These are phyloP conservation scores for Numenius phaeopus DNA, from an alignment of 2,797 vertebrate genomes.

Conservation along the genomic window DNA sequence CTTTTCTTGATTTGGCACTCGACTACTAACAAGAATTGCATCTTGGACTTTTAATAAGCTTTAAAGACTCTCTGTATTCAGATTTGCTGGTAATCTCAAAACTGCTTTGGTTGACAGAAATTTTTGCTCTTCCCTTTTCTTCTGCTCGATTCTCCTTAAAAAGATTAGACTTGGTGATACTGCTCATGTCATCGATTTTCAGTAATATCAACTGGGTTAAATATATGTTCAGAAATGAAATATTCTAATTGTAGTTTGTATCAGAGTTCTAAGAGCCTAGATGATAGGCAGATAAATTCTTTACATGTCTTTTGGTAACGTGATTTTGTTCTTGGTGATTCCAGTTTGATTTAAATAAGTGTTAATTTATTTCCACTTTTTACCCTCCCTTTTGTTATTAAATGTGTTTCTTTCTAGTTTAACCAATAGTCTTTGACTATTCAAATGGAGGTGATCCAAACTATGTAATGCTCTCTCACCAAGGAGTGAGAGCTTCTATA, in stretches of 20 bases:
- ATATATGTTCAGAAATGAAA: background rate
- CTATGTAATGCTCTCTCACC: background rate
- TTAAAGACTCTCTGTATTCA: background rate
- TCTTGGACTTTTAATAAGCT: background rate
- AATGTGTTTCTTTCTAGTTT: background rate
- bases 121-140: background rate
- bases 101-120: background rate
- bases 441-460: background rate
- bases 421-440: background rate
- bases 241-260: background rate
- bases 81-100: background rate
- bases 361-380: background rate
- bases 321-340: background rate
- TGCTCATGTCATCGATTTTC: background rate
- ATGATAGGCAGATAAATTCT: background rate
- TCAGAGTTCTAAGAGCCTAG: background rate
- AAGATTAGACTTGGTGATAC: background rate
- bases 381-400: background rate
- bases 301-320: background rate
- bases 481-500: background rate
- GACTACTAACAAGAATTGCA: background rate
- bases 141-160: background rate
- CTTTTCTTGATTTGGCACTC: background rate
- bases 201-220: background rate
- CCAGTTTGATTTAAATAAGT: background rate